These are phyloP conservation scores for Lophius americanus DNA, from an alignment of 2,797 vertebrate genomes.

Conservation along the genomic window DNA sequence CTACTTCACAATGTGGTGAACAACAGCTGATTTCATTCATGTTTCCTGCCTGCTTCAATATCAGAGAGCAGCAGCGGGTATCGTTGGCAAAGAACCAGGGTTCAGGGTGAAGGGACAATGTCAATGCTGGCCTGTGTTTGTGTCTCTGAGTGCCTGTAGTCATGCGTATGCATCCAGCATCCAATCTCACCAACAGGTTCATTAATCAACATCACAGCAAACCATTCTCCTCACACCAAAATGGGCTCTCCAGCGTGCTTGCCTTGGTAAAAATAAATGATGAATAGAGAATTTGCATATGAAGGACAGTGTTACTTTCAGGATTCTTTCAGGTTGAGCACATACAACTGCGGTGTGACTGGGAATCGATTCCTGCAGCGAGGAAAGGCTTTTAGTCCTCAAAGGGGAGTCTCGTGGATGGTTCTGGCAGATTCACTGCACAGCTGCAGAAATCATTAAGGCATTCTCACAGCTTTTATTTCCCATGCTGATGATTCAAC, in stretches of 20 bases:
- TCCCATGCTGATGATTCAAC: constrained; percentile 53
- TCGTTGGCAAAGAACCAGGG: constrained; percentile 28
- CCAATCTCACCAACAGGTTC: constrained; percentile 43
- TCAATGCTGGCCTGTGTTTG: constrained; percentile 2
- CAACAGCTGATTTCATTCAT: constrained; percentile 21
- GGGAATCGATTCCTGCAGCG: constrained; percentile 65
- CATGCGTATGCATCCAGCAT: constrained; percentile 33
- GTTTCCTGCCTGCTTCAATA: constrained; percentile 15
- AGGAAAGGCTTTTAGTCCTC: constrained; percentile 69
- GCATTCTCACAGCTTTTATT: constrained; percentile 52
- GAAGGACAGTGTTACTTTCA: constrained; percentile 41
- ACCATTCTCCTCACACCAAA: constrained; percentile 19
- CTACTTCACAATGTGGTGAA: constrained; percentile 27
- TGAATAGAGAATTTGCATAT: constrained; percentile 38
- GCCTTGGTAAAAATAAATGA: constrained; percentile 15
- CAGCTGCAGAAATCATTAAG: constrained; percentile 74
- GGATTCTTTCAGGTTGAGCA: constrained; percentile 57
- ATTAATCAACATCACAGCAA: constrained; percentile 54
- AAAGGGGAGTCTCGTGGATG: constrained; percentile 66
- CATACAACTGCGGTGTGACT: constrained; percentile 49
- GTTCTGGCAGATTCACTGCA: constrained; percentile 68
- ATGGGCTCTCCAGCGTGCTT: constrained; percentile 1
- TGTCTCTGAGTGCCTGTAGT: constrained; percentile 19
- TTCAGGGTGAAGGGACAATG: constrained; percentile 31
- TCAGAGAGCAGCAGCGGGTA: constrained; percentile 17